A percentile compares a stretch with the other conserved stretches of the same genome.
These are phyloP conservation scores for Cettia cetti DNA, from an alignment of 2,113 vertebrate species.

Conservation along the genomic window DNA sequence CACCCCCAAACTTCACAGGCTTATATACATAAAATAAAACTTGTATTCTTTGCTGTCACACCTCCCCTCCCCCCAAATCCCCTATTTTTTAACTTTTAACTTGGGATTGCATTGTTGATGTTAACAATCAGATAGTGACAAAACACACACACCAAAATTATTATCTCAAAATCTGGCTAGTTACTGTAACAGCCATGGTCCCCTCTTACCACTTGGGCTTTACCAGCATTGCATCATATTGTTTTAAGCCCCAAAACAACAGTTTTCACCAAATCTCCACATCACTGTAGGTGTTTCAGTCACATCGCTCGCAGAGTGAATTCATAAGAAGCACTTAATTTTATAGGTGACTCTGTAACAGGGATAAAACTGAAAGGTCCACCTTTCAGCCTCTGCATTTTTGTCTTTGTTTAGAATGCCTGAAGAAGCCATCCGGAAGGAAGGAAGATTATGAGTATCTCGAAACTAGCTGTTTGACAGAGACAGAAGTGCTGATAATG, in stretches of 20 bases:
- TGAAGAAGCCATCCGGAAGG: conserved; percentile 83
- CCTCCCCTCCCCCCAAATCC: not conserved
- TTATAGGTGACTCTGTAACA: conserved; percentile 17
- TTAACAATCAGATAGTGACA: conserved; percentile 9
- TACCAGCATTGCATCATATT: not conserved
- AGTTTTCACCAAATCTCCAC: not conserved
- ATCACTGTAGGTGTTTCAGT: not conserved
- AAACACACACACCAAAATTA: not conserved
- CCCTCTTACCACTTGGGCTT: not conserved
- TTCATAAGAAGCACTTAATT: not conserved
- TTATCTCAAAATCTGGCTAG: not conserved
- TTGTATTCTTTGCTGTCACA: not conserved
- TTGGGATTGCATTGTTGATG: not conserved
- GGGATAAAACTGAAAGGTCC: conserved; percentile 52
- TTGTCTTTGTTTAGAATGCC: conserved; percentile 70
- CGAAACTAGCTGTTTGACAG: conserved; percentile 76
- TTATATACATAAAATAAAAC: not conserved
- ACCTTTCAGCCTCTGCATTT: conserved; percentile 62
- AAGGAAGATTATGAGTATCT: conserved; percentile 80
- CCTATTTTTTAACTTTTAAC: not conserved
- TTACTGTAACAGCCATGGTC: not conserved
- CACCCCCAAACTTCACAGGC: not conserved
- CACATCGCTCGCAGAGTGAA: not conserved
- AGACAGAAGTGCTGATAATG: conserved; percentile 79
- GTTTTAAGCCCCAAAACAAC: not conserved